A percentile compares a stretch with the other conserved stretches of the same genome.
Conservation (phyloP, 2,888 invertebrate species). For the Plebejus melissa region DNA sequence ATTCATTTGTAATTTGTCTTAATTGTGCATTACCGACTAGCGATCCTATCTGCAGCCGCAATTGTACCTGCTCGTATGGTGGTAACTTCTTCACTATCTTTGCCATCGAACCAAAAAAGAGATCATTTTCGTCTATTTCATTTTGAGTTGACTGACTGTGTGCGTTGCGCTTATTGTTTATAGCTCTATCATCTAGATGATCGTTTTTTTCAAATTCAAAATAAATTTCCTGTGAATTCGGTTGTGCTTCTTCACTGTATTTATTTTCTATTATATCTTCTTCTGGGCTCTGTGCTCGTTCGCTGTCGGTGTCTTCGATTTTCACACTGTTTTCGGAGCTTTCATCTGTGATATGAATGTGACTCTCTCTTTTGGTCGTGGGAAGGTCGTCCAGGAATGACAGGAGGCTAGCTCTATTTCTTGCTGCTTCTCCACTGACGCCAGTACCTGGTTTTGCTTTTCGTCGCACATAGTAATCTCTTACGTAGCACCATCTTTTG, state of each 20-base stretch:
- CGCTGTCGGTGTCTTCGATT: constrained; percentile 7
- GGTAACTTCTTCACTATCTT: constrained; percentile 47
- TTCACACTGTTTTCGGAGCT: constrained; percentile 16
- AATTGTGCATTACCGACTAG: constrained; percentile 37
- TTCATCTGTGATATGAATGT: constrained; percentile 35
- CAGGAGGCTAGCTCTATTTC: constrained; percentile 40
- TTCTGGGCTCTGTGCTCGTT: background rate
- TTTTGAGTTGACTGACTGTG: constrained; percentile 32
- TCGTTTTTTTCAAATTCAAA: background rate
- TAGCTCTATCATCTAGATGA: constrained; percentile 7
- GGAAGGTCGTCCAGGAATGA: constrained; percentile 39
- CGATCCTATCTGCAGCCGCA: constrained; percentile 42
- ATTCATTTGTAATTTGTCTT: constrained; percentile 19
- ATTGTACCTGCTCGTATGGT: constrained; percentile 40
- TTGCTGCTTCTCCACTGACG: constrained; percentile 43
- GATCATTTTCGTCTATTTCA: constrained; percentile 42
- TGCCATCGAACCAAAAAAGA: constrained; percentile 45
- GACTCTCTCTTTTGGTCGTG: constrained; percentile 36
- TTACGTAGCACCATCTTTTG: constrained; percentile 46
- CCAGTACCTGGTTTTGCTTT: constrained; percentile 43
- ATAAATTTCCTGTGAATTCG: background rate
- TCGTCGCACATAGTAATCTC: constrained; percentile 47
- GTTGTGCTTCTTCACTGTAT: background rate
- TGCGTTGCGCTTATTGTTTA: constrained; percentile 31
- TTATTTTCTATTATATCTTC: constrained; percentile 11